These are phyloP conservation scores for Loxodonta africana DNA, from an alignment of 2,113 vertebrate genomes.

Conservation along the genomic window DNA sequence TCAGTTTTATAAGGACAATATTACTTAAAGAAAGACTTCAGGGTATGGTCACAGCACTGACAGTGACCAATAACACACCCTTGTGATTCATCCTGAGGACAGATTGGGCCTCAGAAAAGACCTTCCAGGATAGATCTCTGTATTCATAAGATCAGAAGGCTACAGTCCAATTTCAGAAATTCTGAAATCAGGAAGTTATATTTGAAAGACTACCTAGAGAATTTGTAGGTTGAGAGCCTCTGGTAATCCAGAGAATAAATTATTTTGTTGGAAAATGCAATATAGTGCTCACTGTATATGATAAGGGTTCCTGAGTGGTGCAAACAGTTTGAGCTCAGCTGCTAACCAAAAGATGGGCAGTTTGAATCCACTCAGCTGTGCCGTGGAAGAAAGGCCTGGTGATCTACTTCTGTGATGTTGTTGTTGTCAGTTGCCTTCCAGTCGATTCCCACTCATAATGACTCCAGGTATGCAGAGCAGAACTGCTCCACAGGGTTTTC, in stretches of 20 bases:
- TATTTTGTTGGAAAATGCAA: background rate
- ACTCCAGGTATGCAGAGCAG: background rate
- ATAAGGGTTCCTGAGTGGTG: too few relatives aligned
- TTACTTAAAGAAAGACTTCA: background rate
- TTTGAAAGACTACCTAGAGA: background rate
- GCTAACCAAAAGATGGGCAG: background rate
- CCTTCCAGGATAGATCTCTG: background rate
- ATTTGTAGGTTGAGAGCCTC: background rate
- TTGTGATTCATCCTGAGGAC: conserved; percentile 8
- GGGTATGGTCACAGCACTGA: background rate
- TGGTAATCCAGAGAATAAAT: background rate
- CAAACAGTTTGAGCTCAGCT: too few relatives aligned
- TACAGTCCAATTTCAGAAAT: background rate
- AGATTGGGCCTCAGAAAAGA: background rate
- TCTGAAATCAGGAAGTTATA: background rate
- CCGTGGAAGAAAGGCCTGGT: background rate
- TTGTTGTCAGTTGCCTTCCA: background rate
- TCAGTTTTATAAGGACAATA: conserved; percentile 3
- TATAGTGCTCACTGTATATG: too few relatives aligned
- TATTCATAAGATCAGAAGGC: background rate
- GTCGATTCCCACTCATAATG: background rate
- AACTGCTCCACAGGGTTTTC: background rate
- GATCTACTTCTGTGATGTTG: background rate
- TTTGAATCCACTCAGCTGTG: background rate
- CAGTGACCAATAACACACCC: background rate